Evolutionary conservation across 2,797 vertebrate species (phyloP), one percentile per base, ranked within the genome.

Genomic region (Sebastes hubbsi): DNA sequence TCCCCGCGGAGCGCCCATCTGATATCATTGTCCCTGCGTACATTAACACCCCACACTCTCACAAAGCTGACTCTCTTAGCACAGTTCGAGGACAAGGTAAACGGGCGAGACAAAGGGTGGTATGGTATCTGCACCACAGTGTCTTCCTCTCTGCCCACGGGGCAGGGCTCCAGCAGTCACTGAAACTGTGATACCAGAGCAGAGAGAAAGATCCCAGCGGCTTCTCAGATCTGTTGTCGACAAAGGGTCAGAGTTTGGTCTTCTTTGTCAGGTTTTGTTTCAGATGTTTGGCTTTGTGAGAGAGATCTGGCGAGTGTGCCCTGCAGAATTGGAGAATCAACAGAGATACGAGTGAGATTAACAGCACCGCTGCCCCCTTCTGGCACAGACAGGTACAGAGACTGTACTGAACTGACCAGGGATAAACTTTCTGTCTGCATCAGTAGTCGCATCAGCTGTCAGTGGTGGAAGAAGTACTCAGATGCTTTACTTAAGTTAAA

Each of bases 341-440:
- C 2, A 8, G 55, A 20, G 24, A 61, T 32, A 8, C 1, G 56
- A 64, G 58, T 2, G 55, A 29, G 66, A 36, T 46, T 80, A 70
- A 84, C 49, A 64, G 69, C 84, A 87, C 66, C 75, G 92, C 84
- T 94, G 91, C 92, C 91, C 82, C 87, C 92, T 86, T 73, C 90
- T 95, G 94, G 91, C n/a, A 22, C 29, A 1, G 2, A 61, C 2
- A 36, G 22, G 64, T 29, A 18, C 42, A 8, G 42, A 46, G 8
- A 46, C 10, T 81, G 18, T 0, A 18, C 10, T 81, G 18, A 29
- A 36, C 1, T 56, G 20, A 68, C 38, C 8, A 30, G 2, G 25
- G 5, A 66, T 1, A 36, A 42, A 42, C 29, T 32, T 7, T 12
- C 8, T 30, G 5, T 38, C 13, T 29, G 20, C 34, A 55, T 29